Conservation (phyloP, 2,797 vertebrate genomes). For the Delichon dasypus region DNA sequence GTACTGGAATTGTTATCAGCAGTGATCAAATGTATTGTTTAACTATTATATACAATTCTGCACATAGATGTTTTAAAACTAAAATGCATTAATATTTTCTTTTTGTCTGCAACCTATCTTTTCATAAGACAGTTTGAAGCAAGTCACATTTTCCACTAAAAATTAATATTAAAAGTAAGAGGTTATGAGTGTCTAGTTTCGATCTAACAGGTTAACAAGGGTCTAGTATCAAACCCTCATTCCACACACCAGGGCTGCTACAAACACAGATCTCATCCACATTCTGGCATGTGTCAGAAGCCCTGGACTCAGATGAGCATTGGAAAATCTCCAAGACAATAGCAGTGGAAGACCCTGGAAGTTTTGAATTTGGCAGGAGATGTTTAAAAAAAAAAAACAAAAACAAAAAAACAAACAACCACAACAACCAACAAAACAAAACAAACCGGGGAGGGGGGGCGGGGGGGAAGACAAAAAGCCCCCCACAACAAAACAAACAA, state of each 20-base stretch:
- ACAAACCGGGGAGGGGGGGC: too few species aligned
- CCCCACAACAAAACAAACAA: background rate
- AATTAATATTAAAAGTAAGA: background rate
- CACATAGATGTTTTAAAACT: background rate
- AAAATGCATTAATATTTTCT: background rate
- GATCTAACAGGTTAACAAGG: background rate
- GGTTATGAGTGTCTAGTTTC: background rate
- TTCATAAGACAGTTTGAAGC: background rate
- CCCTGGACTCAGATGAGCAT: background rate
- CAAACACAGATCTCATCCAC: background rate
- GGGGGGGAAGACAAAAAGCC: background rate
- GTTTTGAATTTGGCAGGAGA: background rate
- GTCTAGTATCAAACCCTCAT: background rate
- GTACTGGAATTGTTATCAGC: background rate
- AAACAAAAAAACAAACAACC: too few species aligned
- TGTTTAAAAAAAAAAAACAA: background rate
- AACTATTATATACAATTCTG: background rate
- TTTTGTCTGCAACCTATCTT: background rate
- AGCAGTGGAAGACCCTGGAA: background rate
- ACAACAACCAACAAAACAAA: too few species aligned
- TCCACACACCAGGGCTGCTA: background rate
- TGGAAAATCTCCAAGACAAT: background rate
- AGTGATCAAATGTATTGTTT: background rate
- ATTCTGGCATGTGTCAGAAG: fast-evolving
- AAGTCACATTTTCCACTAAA: background rate